phyloP scores from a whole-genome alignment of 2,888 invertebrate genomes.

The Metacarcinus magister region DNA sequence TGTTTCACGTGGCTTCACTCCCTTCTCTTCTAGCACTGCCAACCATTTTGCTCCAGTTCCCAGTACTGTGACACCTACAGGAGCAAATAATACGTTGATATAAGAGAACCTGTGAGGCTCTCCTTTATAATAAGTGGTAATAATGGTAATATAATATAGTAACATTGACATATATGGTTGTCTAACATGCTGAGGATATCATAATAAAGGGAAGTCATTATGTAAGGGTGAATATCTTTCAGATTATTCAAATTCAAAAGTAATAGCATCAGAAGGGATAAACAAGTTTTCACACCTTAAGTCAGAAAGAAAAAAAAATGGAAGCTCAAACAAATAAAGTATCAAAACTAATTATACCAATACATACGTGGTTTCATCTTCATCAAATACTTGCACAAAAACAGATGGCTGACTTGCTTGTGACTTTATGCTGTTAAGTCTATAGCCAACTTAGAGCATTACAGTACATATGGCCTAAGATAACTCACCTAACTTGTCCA shows the following conservation, averaged over 20 bases:
- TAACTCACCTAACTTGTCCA: constrained; percentile 84
- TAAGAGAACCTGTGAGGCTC: not conserved
- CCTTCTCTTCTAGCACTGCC: constrained; percentile 86
- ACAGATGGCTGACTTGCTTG: not conserved
- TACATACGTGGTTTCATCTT: not conserved
- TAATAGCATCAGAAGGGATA: no score
- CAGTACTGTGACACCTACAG: constrained; percentile 85
- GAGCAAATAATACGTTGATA: not conserved
- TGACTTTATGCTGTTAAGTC: not conserved
- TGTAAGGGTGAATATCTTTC: no score
- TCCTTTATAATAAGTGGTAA: not conserved
- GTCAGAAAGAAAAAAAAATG: not conserved
- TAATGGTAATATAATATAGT: not conserved
- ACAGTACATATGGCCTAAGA: not conserved
- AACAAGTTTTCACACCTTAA: not conserved
- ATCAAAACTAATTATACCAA: not conserved
- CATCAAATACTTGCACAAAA: not conserved
- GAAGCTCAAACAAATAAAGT: not conserved
- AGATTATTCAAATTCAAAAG: no score
- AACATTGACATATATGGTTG: not conserved
- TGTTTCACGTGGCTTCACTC: constrained; percentile 85
- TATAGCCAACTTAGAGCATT: not conserved
- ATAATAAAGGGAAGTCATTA: no score
- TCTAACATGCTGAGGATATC: no score
- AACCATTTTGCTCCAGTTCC: constrained; percentile 87